Evolutionary conservation across 2,113 vertebrate genomes (phyloP).

Genomic region (Empidonax traillii): DNA sequence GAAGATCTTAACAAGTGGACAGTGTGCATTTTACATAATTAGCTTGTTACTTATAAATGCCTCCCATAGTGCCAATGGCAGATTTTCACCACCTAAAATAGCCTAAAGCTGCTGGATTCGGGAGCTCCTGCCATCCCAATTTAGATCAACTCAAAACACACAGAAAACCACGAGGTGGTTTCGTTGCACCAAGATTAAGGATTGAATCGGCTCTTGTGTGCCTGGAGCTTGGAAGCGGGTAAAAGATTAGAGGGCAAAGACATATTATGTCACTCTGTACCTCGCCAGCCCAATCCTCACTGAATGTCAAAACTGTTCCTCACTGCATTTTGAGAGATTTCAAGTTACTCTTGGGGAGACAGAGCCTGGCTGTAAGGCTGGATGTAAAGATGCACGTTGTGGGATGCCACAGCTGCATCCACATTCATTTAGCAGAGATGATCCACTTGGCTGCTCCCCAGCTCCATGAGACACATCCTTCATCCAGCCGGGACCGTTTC

Average conservation of each 20-base stretch:
- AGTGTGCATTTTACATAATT: slow-evolving; percentile 60
- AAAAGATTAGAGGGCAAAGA: slow-evolving; percentile 24
- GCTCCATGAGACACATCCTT: neutral
- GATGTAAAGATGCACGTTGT: neutral
- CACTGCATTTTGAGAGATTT: neutral
- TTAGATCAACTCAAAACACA: slow-evolving; percentile 47
- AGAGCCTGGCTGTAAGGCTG: neutral
- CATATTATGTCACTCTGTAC: neutral
- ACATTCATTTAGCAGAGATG: neutral
- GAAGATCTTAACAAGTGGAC: slow-evolving; percentile 60
- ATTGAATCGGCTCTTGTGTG: slow-evolving; percentile 60
- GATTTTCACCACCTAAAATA: slow-evolving; percentile 64
- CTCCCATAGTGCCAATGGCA: slow-evolving; percentile 42
- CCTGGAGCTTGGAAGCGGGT: slow-evolving; percentile 12
- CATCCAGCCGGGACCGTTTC: neutral
- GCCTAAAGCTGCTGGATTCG: slow-evolving; percentile 51
- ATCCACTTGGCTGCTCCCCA: neutral
- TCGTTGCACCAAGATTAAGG: slow-evolving; percentile 35
- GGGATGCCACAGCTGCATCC: neutral
- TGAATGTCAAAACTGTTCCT: neutral
- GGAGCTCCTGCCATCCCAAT: slow-evolving; percentile 51
- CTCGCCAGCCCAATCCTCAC: neutral
- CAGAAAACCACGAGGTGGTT: slow-evolving; percentile 43
- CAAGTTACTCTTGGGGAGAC: neutral
- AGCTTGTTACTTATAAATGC: slow-evolving; percentile 60